phyloP scores from a whole-genome alignment of 2,888 invertebrate species.

The Hofmannophila pseudospretella region DNA sequence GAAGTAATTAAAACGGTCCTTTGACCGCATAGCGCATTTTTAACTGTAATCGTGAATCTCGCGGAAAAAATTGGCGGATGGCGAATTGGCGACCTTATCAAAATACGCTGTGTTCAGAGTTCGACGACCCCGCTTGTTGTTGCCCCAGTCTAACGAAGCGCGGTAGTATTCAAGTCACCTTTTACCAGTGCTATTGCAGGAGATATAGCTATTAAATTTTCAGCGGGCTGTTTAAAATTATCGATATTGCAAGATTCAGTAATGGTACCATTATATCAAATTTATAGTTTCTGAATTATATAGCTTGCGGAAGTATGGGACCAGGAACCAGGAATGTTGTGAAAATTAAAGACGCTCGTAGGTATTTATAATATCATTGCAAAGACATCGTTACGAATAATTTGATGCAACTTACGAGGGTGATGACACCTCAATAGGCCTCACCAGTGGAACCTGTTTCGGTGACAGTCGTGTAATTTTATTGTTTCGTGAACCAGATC shows the following conservation, averaged over 20 bases:
- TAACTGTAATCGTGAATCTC: constrained; percentile 58
- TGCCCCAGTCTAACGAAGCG: background rate
- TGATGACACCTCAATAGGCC: constrained; percentile 42
- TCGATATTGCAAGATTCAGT: no score
- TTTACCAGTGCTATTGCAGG: background rate
- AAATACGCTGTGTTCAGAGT: constrained; percentile 43
- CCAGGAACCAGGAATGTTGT: no score
- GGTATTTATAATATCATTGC: background rate
- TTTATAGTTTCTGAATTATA: no score
- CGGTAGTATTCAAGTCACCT: no score
- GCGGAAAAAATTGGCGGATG: constrained; percentile 49
- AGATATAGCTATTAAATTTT: no score
- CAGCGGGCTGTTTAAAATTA: no score
- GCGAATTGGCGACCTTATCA: constrained; percentile 67
- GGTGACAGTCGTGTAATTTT: constrained; percentile 52
- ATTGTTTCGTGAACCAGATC: constrained; percentile 70
- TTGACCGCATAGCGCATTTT: constrained; percentile 50
- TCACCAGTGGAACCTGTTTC: constrained; percentile 45
- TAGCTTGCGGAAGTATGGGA: no score
- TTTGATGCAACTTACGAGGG: constrained; percentile 17
- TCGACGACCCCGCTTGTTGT: constrained; percentile 44
- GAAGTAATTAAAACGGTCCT: constrained; percentile 73
- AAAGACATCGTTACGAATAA: background rate
- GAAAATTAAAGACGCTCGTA: no score
- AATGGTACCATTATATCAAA: no score